Base-by-base conservation (phyloP, 2,888 invertebrate species). In the Meteorus cinctellus region DNA sequence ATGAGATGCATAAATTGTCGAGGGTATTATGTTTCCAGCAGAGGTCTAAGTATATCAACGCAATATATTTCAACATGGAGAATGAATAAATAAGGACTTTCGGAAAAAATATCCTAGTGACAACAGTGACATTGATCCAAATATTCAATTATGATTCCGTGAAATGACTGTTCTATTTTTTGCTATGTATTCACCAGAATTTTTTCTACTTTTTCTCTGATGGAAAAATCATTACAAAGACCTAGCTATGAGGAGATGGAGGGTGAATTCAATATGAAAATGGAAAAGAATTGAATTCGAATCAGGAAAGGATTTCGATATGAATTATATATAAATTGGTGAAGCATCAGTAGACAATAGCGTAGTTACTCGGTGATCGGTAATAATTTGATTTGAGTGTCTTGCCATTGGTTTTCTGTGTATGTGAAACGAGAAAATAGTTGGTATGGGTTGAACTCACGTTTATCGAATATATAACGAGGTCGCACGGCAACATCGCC, bases 321-420 rank as follows among this genome's bases (percentile, higher is more conserved):
- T 34, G 8, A 34, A 34, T 4, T 19, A 24, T 19, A 60, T 27
- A 31, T 36, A 63, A 51, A 4, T 51, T n/a, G n/a, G 31, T 27
- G 62, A 71, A 36, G n/a, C 27, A 34, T 27, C 60, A 60, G 24
- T 16, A 27, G 14, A 59, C 16, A 3, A 48, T 4, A n/a, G 5
- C 16, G n/a, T 48, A 2, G 48, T 12, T 48, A 19, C 24, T 55
- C 24, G 19, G 55, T 63, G 29, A 63, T 27, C 45, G 48, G 48
- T 63, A 48, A 48, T 29, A 48, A 45, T 63, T 67, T 48, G 67
- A 67, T 67, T 67, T 41, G 41, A 71, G 34, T 71, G 41, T 72
- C 63, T 72, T 48, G 63, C 12, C 45, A 48, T 16, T 48, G 5
- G n/a, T 48, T 14, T 14, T 14, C 2, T 45, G 2, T 10, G 5